These are phyloP conservation scores for Phrynocephalus forsythii DNA, from an alignment of 2,797 vertebrate genomes.

Conservation along the genomic window DNA sequence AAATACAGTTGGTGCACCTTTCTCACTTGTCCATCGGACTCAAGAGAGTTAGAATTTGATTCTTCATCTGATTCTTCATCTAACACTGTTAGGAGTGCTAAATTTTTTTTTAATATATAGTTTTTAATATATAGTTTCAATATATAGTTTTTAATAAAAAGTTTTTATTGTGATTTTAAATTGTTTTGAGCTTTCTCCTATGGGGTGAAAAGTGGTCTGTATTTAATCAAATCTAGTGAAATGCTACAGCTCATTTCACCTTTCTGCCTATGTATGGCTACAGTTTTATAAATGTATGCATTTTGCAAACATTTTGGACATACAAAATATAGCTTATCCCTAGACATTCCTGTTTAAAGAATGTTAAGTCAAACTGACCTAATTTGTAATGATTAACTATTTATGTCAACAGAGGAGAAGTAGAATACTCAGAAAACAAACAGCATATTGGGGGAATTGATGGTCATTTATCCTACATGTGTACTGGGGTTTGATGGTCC, in stretches of 20 bases:
- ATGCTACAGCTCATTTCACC: neutral
- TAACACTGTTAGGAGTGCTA: too few species aligned
- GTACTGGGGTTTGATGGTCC: neutral
- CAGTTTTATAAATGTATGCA: constrained; percentile 56
- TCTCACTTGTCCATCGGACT: neutral
- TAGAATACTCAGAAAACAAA: constrained; percentile 19
- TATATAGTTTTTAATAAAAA: too few species aligned
- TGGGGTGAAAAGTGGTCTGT: too few species aligned
- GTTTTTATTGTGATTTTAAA: too few species aligned
- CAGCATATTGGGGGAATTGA: neutral
- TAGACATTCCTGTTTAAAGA: constrained; percentile 15
- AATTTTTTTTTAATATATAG: too few species aligned
- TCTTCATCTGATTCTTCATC: neutral
- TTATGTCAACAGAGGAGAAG: constrained; percentile 36
- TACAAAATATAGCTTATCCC: constrained; percentile 64
- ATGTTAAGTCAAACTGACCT: constrained; percentile 8
- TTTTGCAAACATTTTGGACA: constrained; percentile 47
- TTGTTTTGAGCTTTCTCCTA: too few species aligned
- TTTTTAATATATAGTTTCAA: too few species aligned
- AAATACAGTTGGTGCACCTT: neutral
- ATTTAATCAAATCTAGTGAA: neutral
- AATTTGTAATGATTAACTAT: constrained; percentile 38
- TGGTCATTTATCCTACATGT: neutral
- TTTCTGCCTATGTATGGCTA: constrained; percentile 15
- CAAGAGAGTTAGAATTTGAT: neutral